Conservation (phyloP, 2,888 invertebrate genomes). For the Eupithecia exiguata region DNA sequence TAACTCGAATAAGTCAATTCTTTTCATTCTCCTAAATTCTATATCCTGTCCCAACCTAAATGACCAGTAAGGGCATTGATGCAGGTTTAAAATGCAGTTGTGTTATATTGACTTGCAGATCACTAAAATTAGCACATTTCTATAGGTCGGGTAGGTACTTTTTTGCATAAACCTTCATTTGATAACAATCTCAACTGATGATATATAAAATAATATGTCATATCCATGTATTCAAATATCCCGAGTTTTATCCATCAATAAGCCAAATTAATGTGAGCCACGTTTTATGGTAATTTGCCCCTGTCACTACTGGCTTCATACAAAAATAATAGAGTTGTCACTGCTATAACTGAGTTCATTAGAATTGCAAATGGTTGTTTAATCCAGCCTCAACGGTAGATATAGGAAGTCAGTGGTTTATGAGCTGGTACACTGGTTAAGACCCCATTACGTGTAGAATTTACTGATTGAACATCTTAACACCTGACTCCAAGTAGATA, state of each 20-base stretch:
- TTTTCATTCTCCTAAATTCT: too few relatives aligned
- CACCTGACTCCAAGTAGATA: background rate
- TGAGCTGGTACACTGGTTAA: background rate
- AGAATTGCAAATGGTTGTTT: conserved; percentile 60
- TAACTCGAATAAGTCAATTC: too few relatives aligned
- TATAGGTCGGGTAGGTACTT: too few relatives aligned
- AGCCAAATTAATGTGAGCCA: conserved; percentile 65
- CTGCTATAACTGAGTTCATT: conserved; percentile 59
- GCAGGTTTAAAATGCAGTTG: background rate
- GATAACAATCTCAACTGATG: background rate
- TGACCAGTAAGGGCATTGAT: background rate
- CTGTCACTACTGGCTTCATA: conserved; percentile 54
- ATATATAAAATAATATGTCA: conserved; percentile 24
- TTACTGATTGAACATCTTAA: background rate
- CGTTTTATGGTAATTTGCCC: conserved; percentile 62
- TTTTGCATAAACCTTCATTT: background rate
- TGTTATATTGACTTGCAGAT: background rate
- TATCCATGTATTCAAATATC: conserved; percentile 35
- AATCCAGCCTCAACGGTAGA: conserved; percentile 47
- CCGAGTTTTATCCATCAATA: conserved; percentile 55
- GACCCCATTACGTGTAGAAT: background rate
- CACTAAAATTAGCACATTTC: background rate
- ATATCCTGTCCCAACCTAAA: background rate
- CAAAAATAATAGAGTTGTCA: conserved; percentile 70
- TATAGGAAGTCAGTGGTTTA: conserved; percentile 47